Evolutionary conservation across 2,888 invertebrate species (phyloP).

Genomic region (Metellina segmentata): DNA sequence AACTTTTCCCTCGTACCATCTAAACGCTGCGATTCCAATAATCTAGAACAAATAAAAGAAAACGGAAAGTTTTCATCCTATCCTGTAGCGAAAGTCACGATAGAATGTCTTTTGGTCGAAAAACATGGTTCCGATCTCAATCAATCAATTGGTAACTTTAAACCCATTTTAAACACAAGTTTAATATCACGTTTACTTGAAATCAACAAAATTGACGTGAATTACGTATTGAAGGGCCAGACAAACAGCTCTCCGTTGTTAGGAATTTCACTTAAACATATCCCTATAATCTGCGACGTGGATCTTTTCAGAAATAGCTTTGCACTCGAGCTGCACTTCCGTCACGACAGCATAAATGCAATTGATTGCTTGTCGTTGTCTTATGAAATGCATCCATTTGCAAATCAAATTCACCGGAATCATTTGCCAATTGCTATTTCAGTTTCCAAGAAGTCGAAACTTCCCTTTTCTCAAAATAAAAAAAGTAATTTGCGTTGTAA

Average conservation of each 20-base stretch:
- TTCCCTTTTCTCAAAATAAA: no score
- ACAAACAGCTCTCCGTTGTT: neutral
- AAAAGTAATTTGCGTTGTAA: no score
- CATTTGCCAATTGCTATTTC: neutral
- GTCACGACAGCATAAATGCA: no score
- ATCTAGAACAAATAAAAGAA: neutral
- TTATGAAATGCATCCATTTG: no score
- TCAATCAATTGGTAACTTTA: neutral
- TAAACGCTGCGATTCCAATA: neutral
- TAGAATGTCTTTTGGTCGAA: neutral
- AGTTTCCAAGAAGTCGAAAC: no score
- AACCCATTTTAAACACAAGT: neutral
- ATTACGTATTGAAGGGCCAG: neutral
- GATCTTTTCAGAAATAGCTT: neutral
- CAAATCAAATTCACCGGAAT: neutral
- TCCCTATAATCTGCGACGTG: neutral
- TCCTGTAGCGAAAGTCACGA: neutral
- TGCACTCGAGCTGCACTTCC: neutral
- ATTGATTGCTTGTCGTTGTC: no score
- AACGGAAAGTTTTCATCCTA: neutral
- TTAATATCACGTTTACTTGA: neutral
- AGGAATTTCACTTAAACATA: constrained; percentile 1
- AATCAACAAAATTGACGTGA: neutral
- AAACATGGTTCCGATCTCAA: neutral
- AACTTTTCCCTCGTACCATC: neutral